Evolutionary conservation across 2,888 invertebrate genomes (phyloP).

Genomic region (Patella caerulea): DNA sequence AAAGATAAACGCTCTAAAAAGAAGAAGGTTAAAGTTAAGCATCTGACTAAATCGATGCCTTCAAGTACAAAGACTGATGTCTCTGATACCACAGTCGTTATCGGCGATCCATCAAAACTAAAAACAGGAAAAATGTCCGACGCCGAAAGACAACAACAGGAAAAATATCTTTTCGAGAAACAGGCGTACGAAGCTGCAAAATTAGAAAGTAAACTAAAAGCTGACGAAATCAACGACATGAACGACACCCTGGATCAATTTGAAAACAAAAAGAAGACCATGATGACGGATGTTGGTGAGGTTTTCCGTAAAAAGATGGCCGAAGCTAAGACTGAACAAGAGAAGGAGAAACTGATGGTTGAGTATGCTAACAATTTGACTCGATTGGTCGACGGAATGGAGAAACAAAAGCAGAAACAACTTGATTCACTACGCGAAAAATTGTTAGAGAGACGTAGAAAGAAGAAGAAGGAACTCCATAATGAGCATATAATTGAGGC

Average conservation of each 20-base stretch:
- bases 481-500: conserved; percentile 62
- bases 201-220: conserved; percentile 62
- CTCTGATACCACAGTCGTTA: conserved; percentile 23
- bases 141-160: conserved; percentile 46
- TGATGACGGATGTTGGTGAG: conserved; percentile 51
- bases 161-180: conserved; percentile 61
- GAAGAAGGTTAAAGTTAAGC: not conserved
- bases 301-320: conserved; percentile 54
- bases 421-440: conserved; percentile 53
- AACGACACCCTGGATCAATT: conserved; percentile 59
- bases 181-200: conserved; percentile 68
- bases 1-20: conserved; percentile 34
- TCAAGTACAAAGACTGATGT: not conserved
- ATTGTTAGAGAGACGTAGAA: conserved; percentile 58
- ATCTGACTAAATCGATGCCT: not conserved
- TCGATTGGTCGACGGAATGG: conserved; percentile 61
- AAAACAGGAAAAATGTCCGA: conserved; percentile 32
- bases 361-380: conserved; percentile 62
- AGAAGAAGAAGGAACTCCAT: conserved; percentile 63
- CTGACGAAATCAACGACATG: conserved; percentile 56
- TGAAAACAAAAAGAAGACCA: conserved; percentile 58
- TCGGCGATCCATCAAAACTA: conserved; percentile 35
- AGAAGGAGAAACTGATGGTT: conserved; percentile 60
- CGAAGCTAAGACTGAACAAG: conserved; percentile 55
- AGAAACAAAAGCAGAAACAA: conserved; percentile 65